Conservation (phyloP, 2,797 vertebrate genomes). For the Falco biarmicus region DNA sequence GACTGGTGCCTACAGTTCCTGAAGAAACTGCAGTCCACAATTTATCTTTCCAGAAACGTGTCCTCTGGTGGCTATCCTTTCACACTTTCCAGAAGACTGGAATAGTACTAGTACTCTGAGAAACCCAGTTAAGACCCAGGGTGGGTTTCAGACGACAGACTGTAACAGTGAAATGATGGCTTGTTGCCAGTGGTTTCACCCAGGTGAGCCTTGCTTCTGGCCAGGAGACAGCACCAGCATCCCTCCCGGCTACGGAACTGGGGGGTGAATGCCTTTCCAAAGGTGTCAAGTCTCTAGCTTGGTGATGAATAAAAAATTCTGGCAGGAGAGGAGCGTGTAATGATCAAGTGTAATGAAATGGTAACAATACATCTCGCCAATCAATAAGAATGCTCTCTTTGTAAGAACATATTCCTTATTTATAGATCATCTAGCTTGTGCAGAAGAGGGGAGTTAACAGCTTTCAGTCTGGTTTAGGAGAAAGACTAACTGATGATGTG, state of each 20-base stretch:
- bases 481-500: conserved; percentile 27
- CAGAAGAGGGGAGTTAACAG: conserved; percentile 7
- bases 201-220: not conserved
- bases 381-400: conserved; percentile 25
- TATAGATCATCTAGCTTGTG: not conserved
- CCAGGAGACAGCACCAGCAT: not conserved
- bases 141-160: not conserved
- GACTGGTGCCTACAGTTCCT: not conserved
- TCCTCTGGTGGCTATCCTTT: not conserved
- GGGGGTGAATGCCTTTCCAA: not conserved
- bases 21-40: not conserved
- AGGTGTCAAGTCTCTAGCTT: not conserved
- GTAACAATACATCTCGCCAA: not conserved
- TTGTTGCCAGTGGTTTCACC: not conserved
- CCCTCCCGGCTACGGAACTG: rapidly evolving
- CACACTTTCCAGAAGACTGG: not conserved
- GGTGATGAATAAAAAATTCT: not conserved
- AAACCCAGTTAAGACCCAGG: not conserved
- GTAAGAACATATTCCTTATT: not conserved
- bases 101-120: not conserved
- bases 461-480: conserved; percentile 22
- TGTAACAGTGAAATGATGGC: not conserved
- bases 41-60: not conserved
- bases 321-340: not conserved
- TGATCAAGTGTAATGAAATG: not conserved